A percentile compares a stretch with the other conserved stretches of the same genome.
These are phyloP conservation scores for Climacteris rufus DNA, from an alignment of 2,113 vertebrate species.

Conservation along the genomic window DNA sequence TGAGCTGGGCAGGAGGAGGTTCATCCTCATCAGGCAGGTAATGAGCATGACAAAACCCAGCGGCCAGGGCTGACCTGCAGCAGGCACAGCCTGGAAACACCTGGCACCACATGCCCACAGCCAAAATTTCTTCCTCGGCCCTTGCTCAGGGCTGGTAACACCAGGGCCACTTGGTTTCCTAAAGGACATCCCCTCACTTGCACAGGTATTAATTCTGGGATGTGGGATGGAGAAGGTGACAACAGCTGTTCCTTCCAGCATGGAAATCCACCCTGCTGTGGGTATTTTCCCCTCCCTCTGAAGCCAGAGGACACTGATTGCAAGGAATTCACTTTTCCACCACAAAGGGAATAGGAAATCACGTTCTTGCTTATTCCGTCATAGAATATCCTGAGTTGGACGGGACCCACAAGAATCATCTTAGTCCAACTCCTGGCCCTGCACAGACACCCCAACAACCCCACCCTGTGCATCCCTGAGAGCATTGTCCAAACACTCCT, in stretches of 20 bases:
- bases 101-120: fast-evolving
- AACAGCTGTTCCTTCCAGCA: neutral
- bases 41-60: neutral
- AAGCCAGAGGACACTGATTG: neutral
- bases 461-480: neutral
- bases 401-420: neutral
- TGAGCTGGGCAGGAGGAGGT: neutral
- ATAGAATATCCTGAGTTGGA: neutral
- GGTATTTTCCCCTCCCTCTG: neutral
- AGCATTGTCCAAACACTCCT: fast-evolving
- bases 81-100: neutral
- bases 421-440: fast-evolving
- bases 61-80: neutral
- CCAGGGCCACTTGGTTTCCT: neutral
- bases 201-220: neutral
- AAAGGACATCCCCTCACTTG: neutral
- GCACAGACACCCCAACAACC: neutral
- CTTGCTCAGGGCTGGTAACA: neutral
- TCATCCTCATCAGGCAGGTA: neutral
- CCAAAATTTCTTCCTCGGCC: neutral
- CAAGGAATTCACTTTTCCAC: neutral
- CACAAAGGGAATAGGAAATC: neutral
- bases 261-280: neutral
- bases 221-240: neutral
- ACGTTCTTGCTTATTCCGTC: neutral